Conservation (phyloP, 2,797 vertebrate genomes). For the Smutsia gigantea region DNA sequence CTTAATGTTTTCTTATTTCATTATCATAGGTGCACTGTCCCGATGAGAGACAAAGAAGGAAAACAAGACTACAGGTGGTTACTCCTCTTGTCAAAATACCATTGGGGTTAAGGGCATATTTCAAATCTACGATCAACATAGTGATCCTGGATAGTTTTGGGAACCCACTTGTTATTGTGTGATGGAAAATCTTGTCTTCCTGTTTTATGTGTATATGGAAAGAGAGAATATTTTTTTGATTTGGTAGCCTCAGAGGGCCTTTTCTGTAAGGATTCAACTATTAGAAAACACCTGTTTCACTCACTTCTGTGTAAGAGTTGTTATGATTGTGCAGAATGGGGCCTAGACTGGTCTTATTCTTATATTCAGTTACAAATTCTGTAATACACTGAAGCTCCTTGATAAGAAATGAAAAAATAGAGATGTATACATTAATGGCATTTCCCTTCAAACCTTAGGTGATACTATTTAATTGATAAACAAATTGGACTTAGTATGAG, state of each 20-base stretch:
- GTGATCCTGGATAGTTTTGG: background rate
- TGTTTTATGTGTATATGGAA: background rate
- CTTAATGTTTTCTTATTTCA: background rate
- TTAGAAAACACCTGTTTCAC: background rate
- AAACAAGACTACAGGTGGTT: slow-evolving; percentile 97
- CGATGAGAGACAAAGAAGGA: slow-evolving; percentile 99
- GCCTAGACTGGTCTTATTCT: background rate
- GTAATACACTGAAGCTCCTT: background rate
- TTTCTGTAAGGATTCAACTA: background rate
- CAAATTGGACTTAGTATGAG: background rate
- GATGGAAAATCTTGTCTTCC: background rate
- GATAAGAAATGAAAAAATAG: background rate
- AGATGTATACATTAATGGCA: background rate
- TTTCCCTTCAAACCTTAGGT: background rate
- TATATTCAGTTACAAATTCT: background rate
- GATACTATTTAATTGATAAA: background rate
- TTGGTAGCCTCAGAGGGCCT: background rate
- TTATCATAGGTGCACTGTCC: slow-evolving; percentile 90
- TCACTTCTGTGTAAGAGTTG: background rate
- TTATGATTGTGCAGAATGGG: background rate
- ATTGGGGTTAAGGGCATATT: background rate
- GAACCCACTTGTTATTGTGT: background rate
- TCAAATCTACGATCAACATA: background rate
- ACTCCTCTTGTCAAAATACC: background rate
- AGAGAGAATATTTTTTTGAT: background rate